Conservation (phyloP, 2,113 vertebrate genomes). For the Hoplias malabaricus region DNA sequence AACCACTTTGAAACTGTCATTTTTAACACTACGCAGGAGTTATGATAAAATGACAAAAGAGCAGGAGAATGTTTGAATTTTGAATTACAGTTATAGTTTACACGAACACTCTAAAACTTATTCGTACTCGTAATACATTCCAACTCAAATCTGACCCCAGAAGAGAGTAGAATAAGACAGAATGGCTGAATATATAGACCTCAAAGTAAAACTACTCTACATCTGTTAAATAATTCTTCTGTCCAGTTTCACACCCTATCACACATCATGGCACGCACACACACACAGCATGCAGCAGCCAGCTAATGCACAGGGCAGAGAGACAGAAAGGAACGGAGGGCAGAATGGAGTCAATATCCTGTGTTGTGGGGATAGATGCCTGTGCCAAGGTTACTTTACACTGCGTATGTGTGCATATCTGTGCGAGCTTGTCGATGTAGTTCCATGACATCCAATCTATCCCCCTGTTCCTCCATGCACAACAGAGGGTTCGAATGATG, state of each 20-base stretch:
- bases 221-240: not conserved
- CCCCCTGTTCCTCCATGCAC: not conserved
- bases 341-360: not conserved
- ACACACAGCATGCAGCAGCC: slow-evolving; percentile 22
- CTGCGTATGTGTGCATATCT: slow-evolving; percentile 3
- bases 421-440: not conserved
- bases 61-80: too few species aligned
- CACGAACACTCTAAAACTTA: too few species aligned
- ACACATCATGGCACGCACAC: slow-evolving; percentile 16
- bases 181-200: too few species aligned
- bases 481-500: not conserved
- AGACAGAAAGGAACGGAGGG: not conserved
- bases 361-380: not conserved
- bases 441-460: slow-evolving; percentile 21
- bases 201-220: not conserved
- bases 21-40: too few species aligned
- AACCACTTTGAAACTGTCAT: too few species aligned
- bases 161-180: too few species aligned
- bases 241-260: not conserved
- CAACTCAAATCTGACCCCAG: too few species aligned
- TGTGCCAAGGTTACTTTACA: not conserved
- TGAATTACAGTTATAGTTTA: too few species aligned
- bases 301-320: slow-evolving; percentile 3
- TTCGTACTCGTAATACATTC: too few species aligned
- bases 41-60: too few species aligned